These are phyloP conservation scores for Campopleginae sp. DNA, from an alignment of 2,888 invertebrate genomes.

Conservation along the genomic window DNA sequence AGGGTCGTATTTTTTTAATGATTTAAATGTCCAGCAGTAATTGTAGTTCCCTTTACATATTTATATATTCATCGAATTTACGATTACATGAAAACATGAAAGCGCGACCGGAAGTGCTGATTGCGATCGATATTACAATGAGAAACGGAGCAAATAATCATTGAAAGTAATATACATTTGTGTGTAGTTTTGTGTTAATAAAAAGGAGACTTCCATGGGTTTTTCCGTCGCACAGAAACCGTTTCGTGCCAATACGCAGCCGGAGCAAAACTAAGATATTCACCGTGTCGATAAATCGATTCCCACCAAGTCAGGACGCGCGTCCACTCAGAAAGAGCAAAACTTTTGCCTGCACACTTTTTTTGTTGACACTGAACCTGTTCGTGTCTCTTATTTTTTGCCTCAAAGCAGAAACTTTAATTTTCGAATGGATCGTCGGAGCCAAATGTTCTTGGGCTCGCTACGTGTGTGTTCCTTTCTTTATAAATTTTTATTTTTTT, in stretches of 20 bases:
- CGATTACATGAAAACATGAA: neutral
- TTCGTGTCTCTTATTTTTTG: neutral
- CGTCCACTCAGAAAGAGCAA: neutral
- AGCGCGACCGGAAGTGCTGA: conserved; percentile 20
- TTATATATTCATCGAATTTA: neutral
- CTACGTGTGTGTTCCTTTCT: no score
- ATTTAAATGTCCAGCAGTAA: neutral
- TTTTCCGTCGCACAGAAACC: conserved; percentile 4
- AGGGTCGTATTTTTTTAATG: no score
- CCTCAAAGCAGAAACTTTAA: neutral
- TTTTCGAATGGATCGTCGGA: no score
- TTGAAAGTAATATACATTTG: conserved; percentile 31
- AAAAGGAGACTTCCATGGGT: conserved; percentile 12
- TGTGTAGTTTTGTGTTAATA: neutral
- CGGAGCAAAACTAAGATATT: neutral
- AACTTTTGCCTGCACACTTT: neutral
- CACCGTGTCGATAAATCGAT: conserved; percentile 35
- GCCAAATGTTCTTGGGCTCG: no score
- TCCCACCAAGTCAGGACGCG: conserved; percentile 1
- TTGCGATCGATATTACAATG: conserved; percentile 70
- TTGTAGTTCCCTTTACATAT: neutral
- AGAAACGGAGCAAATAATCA: conserved; percentile 64
- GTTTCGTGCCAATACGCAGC: conserved; percentile 14
- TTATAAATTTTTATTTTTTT: neutral
- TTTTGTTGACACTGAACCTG: neutral